Evolutionary conservation across 1,140 invertebrate genomes (phyloP).

Genomic region (Lepidurus couesii): DNA sequence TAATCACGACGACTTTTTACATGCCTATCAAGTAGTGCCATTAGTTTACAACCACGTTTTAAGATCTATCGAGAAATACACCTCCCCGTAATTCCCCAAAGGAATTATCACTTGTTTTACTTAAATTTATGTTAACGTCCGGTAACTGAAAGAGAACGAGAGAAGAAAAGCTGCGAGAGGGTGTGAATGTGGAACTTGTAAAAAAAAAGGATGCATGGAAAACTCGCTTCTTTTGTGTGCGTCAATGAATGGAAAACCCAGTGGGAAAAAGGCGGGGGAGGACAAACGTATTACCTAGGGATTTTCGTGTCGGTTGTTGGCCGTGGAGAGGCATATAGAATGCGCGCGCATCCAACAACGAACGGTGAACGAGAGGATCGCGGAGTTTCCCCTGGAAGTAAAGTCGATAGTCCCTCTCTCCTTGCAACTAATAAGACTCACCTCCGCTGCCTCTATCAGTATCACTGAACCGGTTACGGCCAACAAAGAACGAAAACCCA

Average conservation of each 20-base stretch:
- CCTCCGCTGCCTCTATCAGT: background rate
- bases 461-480: background rate
- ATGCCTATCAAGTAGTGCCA: background rate
- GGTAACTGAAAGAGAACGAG: background rate
- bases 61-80: background rate
- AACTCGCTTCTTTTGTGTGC: slow-evolving; percentile 9
- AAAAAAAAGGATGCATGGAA: background rate
- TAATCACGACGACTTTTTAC: slow-evolving; percentile 6
- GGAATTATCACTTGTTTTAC: background rate
- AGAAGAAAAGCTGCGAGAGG: background rate
- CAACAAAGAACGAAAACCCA: slow-evolving; percentile 10
- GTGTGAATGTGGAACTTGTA: background rate
- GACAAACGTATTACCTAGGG: slow-evolving; percentile 21
- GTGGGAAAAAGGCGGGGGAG: slow-evolving; percentile 20
- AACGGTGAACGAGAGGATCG: background rate
- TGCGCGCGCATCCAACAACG: slow-evolving; percentile 16
- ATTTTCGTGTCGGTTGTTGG: slow-evolving; percentile 16
- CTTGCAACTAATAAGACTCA: slow-evolving; percentile 19
- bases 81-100: background rate
- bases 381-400: slow-evolving; percentile 12
- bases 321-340: slow-evolving; percentile 13
- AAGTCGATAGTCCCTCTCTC: slow-evolving; percentile 7
- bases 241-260: slow-evolving; percentile 11
- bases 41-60: background rate
- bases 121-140: background rate